Conservation (phyloP, 1,140 invertebrate species). For the Hormaphis cornu region DNA sequence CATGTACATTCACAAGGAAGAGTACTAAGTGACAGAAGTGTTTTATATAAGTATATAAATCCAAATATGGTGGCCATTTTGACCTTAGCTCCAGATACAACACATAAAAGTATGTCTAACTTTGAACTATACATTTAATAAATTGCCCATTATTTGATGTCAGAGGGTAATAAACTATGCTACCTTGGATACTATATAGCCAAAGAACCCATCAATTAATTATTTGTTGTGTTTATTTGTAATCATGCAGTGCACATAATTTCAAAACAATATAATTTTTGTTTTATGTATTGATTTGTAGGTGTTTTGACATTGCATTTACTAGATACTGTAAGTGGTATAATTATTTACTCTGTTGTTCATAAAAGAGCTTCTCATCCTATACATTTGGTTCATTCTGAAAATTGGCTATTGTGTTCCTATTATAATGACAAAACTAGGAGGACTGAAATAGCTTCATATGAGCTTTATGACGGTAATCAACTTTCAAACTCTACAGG, state of each 20-base stretch:
- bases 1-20: conserved; percentile 91
- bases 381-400: conserved; percentile 84
- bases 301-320: conserved; percentile 71
- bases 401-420: conserved; percentile 94
- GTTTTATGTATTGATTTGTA: conserved; percentile 40
- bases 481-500: conserved; percentile 70
- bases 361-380: conserved; percentile 74
- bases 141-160: not conserved
- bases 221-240: not conserved
- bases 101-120: conserved; percentile 49
- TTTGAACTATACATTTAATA: not conserved
- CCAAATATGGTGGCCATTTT: conserved; percentile 87
- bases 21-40: conserved; percentile 87
- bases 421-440: conserved; percentile 90
- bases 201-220: not conserved
- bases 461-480: conserved; percentile 93
- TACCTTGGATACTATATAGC: not conserved
- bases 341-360: conserved; percentile 58
- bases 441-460: conserved; percentile 77
- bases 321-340: conserved; percentile 83
- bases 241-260: not conserved
- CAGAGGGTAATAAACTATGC: not conserved
- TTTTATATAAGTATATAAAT: conserved; percentile 97
- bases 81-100: conserved; percentile 63
- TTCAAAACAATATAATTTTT: conserved; percentile 13